These are phyloP conservation scores for Coecobrya sp. DNA, from an alignment of 2,888 invertebrate species.

Conservation along the genomic window DNA sequence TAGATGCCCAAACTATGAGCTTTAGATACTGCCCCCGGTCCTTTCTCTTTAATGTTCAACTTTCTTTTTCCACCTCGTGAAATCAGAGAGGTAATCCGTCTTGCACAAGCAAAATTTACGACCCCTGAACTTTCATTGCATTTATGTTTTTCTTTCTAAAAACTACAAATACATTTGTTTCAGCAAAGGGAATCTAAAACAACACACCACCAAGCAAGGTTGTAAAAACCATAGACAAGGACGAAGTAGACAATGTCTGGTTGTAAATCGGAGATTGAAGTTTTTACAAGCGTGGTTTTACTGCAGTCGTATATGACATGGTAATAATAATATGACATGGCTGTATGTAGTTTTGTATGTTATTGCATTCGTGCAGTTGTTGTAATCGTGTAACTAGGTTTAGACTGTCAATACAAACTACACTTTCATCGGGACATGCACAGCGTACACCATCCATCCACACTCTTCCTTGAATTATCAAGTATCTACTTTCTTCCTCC, in stretches of 20 bases:
- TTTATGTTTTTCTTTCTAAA: not conserved
- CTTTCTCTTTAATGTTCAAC: not conserved
- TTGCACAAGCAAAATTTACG: conserved; percentile 62
- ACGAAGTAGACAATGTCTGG: conserved; percentile 46
- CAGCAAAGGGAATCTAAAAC: conserved; percentile 2
- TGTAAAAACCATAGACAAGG: conserved; percentile 64
- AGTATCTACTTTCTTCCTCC: not conserved
- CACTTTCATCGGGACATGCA: too few relatives aligned
- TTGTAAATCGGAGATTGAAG: conserved; percentile 77
- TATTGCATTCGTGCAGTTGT: not conserved
- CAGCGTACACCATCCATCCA: too few relatives aligned
- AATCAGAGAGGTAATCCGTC: conserved; percentile 61
- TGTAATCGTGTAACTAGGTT: not conserved
- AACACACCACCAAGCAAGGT: conserved; percentile 13
- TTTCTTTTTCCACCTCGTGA: conserved; percentile 6
- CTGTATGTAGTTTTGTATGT: not conserved
- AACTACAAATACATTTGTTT: conserved; percentile 44
- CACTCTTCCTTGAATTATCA: not conserved
- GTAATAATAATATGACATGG: not conserved
- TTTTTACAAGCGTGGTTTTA: conserved; percentile 69
- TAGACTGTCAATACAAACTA: not conserved
- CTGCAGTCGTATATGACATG: not conserved
- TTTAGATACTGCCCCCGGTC: not conserved
- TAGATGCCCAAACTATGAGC: not conserved
- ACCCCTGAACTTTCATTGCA: conserved; percentile 62